Percentiles rank a stretch among this genome's conserved stretches.
These are phyloP conservation scores for Hippocampus abdominalis DNA, from an alignment of 2,113 vertebrate genomes.

Conservation along the genomic window DNA sequence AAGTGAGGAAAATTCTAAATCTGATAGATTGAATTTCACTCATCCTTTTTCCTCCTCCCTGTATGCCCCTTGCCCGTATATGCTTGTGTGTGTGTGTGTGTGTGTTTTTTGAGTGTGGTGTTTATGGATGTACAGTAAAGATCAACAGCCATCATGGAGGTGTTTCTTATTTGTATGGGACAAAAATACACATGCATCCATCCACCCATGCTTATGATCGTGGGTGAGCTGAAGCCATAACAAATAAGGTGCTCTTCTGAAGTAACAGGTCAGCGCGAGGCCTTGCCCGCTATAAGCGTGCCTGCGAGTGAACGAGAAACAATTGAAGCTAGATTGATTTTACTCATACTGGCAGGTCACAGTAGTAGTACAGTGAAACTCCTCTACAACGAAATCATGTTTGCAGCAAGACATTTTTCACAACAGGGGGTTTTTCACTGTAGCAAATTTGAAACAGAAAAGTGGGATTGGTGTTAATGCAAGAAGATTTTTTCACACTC, in stretches of 20 bases:
- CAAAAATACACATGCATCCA: constrained; percentile 12
- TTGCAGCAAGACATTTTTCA: too few species aligned
- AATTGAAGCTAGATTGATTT: background rate
- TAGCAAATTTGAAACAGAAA: too few species aligned
- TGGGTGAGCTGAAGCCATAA: too few species aligned
- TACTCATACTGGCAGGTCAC: background rate
- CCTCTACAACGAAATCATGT: too few species aligned
- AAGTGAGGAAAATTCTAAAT: constrained; percentile 67
- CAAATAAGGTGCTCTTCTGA: too few species aligned
- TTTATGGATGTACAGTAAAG: constrained; percentile 6
- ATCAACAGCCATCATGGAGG: constrained; percentile 12
- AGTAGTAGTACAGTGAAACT: too few species aligned
- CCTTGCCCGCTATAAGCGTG: too few species aligned
- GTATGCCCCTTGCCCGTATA: constrained; percentile 43
- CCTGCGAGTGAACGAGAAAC: background rate
- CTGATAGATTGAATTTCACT: constrained; percentile 61
- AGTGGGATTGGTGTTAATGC: too few species aligned
- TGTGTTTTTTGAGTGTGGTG: constrained; percentile 12
- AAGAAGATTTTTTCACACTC: too few species aligned
- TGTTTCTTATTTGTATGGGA: constrained; percentile 10
- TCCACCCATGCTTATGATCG: too few species aligned
- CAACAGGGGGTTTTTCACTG: too few species aligned
- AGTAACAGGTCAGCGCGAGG: too few species aligned
- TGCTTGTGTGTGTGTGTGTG: constrained; percentile 35
- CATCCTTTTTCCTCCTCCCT: constrained; percentile 23